Evolutionary conservation across 2,797 vertebrate species (phyloP), one percentile per base, ranked within the genome.

Genomic region (Craterocephalus amniculus): DNA sequence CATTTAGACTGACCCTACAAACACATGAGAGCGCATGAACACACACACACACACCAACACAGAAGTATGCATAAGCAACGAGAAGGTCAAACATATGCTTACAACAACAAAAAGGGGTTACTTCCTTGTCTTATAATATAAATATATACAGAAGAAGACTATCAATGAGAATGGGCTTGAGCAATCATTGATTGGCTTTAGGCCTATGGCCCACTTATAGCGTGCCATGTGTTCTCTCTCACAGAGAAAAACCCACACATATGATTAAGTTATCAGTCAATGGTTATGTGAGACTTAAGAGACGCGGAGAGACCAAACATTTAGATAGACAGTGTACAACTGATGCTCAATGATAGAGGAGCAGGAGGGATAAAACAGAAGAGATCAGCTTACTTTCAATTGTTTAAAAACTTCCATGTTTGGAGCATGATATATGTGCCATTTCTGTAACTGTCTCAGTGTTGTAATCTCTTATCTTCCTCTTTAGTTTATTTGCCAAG

Each of bases 161-260:
- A 78, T 57, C 83, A 72, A 84, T 85, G 82, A 88, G 86, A 90
- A 93, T 87, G 85, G 90, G 81, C 80, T 88, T 93, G 93, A 94
- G 91, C 79, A 63, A 75, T 76, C 84, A 94, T 92, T 91, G 93
- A 95, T 94, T 89, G 91, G 82, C 72, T 77, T 83, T 85, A 89
- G 81, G 88, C 85, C 81, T 74, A 66, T 91, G 91, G 84, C 90
- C 92, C 92, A 94, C 78, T 93, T 93, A 91, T 88, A 79, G 71
- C 85, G 86, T 76, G 56, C 80, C 85, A 92, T 90, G 90, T 84
- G 87, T 90, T 88, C 83, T 77, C 80, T 80, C 84, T 89, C 88
- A 89, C 83, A 89, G 74, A 85, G 63, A 73, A 58, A 66, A 66
- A 74, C 14, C 40, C 76, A 40, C 63, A 57, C 36, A 75, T 9